phyloP scores from a whole-genome alignment of 2,888 invertebrate species.

The Drosophila algonquin region DNA sequence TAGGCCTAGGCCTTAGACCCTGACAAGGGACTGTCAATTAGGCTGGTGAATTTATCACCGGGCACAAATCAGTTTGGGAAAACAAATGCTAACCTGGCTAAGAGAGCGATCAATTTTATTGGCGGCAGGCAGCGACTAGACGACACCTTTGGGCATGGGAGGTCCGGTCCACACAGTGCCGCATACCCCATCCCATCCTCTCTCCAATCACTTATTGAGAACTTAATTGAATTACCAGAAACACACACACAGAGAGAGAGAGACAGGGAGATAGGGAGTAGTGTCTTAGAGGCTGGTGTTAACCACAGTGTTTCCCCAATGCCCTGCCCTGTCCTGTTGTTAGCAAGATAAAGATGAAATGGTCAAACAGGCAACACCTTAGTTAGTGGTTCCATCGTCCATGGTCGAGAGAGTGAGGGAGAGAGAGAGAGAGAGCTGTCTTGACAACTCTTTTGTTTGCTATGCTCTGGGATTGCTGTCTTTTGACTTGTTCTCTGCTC shows the following conservation, averaged over 20 bases:
- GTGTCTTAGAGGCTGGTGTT: slow-evolving; percentile 35
- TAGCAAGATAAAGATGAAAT: slow-evolving; percentile 49
- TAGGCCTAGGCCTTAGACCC: slow-evolving; percentile 19
- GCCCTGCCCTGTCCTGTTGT: slow-evolving; percentile 51
- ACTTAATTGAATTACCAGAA: slow-evolving; percentile 74
- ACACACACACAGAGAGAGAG: slow-evolving; percentile 20
- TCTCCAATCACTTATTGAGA: slow-evolving; percentile 64
- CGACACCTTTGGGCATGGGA: slow-evolving; percentile 41
- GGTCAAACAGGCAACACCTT: slow-evolving; percentile 41
- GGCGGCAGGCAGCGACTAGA: slow-evolving; percentile 26
- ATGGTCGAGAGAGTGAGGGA: slow-evolving; percentile 4
- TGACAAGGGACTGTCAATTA: slow-evolving; percentile 75
- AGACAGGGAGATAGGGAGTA: slow-evolving; percentile 27
- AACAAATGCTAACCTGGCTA: slow-evolving; percentile 53
- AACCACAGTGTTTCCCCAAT: slow-evolving; percentile 59
- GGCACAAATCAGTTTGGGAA: slow-evolving; percentile 80
- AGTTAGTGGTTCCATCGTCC: slow-evolving; percentile 37
- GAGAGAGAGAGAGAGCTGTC: slow-evolving; percentile 8
- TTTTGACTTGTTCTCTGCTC: slow-evolving; percentile 58
- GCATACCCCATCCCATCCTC: no score
- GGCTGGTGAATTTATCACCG: slow-evolving; percentile 75
- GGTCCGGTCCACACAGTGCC: slow-evolving; percentile 53
- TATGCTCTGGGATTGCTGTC: slow-evolving; percentile 42
- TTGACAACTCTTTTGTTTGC: slow-evolving; percentile 72
- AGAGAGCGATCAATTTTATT: slow-evolving; percentile 77